phyloP scores from a whole-genome alignment of 2,113 vertebrate species.

The Micromys minutus region DNA sequence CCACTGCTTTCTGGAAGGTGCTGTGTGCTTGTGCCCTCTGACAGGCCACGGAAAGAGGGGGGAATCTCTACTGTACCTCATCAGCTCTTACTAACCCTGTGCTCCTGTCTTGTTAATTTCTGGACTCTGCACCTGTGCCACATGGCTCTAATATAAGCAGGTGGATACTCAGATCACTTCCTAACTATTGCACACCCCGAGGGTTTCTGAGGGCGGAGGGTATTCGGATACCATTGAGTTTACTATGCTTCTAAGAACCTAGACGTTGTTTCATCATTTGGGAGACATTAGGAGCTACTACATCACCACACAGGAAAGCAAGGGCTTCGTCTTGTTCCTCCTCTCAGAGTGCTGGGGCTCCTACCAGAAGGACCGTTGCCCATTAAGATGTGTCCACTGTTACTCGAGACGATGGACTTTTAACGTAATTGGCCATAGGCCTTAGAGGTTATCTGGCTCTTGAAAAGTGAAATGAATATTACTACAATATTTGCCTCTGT shows the following conservation, averaged over 20 bases:
- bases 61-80: background rate
- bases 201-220: background rate
- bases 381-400: background rate
- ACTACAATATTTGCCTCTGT: background rate
- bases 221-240: background rate
- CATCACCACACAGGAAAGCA: background rate
- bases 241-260: background rate
- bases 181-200: background rate
- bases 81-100: background rate
- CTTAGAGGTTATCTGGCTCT: slow-evolving; percentile 18
- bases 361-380: background rate
- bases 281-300: background rate
- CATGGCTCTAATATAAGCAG: background rate
- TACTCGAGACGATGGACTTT: background rate
- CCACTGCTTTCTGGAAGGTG: background rate
- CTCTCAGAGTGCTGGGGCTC: background rate
- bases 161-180: background rate
- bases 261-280: background rate
- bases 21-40: background rate
- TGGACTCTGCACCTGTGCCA: background rate
- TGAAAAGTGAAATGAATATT: background rate
- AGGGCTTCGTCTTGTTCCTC: background rate
- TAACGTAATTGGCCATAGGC: background rate
- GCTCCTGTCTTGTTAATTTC: background rate
- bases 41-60: background rate